phyloP scores from a whole-genome alignment of 2,888 invertebrate genomes.

The Palloptera scutellata region DNA sequence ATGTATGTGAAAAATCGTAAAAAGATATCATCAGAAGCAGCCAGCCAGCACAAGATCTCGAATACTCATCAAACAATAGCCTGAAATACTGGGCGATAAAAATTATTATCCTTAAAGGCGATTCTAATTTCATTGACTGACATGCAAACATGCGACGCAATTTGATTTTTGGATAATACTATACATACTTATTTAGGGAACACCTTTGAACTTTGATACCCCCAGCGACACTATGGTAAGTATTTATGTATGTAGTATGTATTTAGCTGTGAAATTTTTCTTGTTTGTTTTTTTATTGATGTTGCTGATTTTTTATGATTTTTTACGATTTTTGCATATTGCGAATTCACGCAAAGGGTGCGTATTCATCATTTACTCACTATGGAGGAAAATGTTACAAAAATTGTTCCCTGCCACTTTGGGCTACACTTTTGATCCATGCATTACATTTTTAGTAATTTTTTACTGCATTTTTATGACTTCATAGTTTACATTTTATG shows the following conservation, averaged over 20 bases:
- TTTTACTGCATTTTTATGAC: constrained; percentile 55
- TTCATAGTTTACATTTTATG: constrained; percentile 52
- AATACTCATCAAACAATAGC: too few species aligned
- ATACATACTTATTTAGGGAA: constrained; percentile 16
- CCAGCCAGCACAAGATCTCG: too few species aligned
- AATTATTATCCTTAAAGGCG: constrained; percentile 41
- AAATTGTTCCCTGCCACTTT: constrained; percentile 3
- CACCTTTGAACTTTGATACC: constrained; percentile 29
- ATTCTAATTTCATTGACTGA: constrained; percentile 46
- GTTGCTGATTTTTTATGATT: constrained; percentile 41
- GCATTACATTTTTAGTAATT: constrained; percentile 31
- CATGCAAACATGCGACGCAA: too few species aligned
- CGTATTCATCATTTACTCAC: background rate
- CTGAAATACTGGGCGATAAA: constrained; percentile 2
- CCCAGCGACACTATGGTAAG: background rate
- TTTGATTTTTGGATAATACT: too few species aligned
- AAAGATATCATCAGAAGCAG: too few species aligned
- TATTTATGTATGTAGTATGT: too few species aligned
- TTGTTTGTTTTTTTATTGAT: constrained; percentile 15
- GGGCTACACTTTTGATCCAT: background rate
- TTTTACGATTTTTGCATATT: constrained; percentile 54
- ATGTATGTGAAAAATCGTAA: too few species aligned
- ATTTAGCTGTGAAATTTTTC: background rate
- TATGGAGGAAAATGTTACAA: constrained; percentile 1
- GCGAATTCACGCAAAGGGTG: constrained; percentile 37